These are phyloP conservation scores for Drosophila setosimentum DNA, from an alignment of 2,888 invertebrate genomes.

Conservation along the genomic window DNA sequence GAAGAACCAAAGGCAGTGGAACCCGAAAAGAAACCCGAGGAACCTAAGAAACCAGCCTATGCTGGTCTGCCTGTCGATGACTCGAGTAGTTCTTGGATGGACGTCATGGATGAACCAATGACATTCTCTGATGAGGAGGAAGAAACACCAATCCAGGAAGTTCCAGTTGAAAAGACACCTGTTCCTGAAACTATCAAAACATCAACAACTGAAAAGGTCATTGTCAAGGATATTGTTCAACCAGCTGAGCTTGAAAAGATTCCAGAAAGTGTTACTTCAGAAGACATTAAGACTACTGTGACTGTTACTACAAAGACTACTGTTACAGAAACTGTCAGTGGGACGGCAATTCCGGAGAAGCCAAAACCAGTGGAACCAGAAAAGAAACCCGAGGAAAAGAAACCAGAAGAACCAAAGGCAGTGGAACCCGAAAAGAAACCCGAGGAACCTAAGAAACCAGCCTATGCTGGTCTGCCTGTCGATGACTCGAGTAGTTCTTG, in stretches of 20 bases:
- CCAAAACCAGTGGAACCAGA: neutral
- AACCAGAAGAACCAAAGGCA: constrained; percentile 25
- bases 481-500: constrained; percentile 58
- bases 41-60: constrained; percentile 70
- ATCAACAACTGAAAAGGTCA: neutral
- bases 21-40: constrained; percentile 2
- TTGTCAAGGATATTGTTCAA: constrained; percentile 2
- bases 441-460: constrained; percentile 18
- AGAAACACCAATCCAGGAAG: constrained; percentile 21
- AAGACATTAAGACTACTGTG: constrained; percentile 11
- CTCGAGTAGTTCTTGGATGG: constrained; percentile 77
- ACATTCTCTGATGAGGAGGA: constrained; percentile 64
- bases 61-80: constrained; percentile 75
- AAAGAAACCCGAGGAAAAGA: neutral
- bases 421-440: constrained; percentile 3
- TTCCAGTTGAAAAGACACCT: neutral
- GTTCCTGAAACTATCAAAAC: neutral
- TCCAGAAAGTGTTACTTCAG: constrained; percentile 35
- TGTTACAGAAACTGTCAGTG: neutral
- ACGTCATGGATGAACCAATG: constrained; percentile 81
- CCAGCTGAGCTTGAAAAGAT: constrained; percentile 22
- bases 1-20: constrained; percentile 31
- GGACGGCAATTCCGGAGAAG: neutral
- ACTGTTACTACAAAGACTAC: constrained; percentile 6
- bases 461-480: constrained; percentile 12